Base-by-base conservation (phyloP, 2,113 vertebrate genomes). In the Passer domesticus region DNA sequence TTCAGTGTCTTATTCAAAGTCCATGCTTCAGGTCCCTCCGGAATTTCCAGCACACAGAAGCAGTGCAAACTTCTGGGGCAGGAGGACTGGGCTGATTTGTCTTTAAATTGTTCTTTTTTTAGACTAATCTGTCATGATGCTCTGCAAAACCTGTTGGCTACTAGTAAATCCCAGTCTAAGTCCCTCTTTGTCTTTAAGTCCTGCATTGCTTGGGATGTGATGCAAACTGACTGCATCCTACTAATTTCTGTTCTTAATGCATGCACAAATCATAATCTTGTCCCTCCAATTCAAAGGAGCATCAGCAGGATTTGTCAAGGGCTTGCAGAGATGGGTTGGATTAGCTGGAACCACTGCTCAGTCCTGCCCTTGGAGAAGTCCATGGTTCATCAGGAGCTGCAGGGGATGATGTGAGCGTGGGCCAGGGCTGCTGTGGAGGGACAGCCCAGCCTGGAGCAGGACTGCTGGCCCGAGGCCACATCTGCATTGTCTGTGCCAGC, bases 401-500 rank as follows among this genome's bases (percentile, higher is more conserved):
- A 33, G 46, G 73, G 33, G 33, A 11, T 13, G 20, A 7, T 16
- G 18, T 23, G 6, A 39, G 6, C 1, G 0, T 33, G 43, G 53
- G 47, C 59, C 24, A 10, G 16, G 30, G 63, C 7, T 23, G 37
- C 56, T 49, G 72, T 2, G 5, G 16, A 11, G 39, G 30, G 13
- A 13, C 62, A 44, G 18, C 35, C 47, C 1, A 1, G 18, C 4
- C 47, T 11, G 49, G 33, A 33, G 66, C 4, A 15, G 52, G 60
- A 35, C 23, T 10, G 2, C 46, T 58, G 62, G 12, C 16, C 3
- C 2, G 3, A 13, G 33, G 33, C 14, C 10, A 4, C 31, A 6
- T 33, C 49, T 60, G 46, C 2, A 0, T 10, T 21, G 39, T 18
- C 33, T 37, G 19, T 3, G 4, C 41, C 30, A 16, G 37, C 55